Evolutionary conservation across 2,113 vertebrate genomes (phyloP).

Genomic region (Lepus timidus): DNA sequence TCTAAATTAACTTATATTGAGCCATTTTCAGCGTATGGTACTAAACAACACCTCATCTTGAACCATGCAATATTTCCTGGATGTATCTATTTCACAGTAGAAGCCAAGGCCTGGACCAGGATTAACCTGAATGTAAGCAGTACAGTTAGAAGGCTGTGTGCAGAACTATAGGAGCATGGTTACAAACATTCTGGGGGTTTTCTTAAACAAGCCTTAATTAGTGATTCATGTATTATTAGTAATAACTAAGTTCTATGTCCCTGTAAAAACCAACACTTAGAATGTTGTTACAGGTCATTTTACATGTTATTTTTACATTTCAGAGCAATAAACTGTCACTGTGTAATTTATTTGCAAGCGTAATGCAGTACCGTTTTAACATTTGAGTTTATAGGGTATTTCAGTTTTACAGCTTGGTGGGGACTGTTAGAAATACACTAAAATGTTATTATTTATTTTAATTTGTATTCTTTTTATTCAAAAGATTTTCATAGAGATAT

Average conservation of each 20-base stretch:
- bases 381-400: not conserved
- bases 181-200: slow-evolving; percentile 46
- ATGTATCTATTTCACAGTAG: slow-evolving; percentile 48
- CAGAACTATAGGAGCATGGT: slow-evolving; percentile 41
- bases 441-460: not conserved
- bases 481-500: not conserved
- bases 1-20: slow-evolving; percentile 52
- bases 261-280: slow-evolving; percentile 19
- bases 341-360: slow-evolving; percentile 38
- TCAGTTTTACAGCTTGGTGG: not conserved
- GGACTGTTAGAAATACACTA: not conserved
- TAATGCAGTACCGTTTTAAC: not conserved
- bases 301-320: slow-evolving; percentile 64
- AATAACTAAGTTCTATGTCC: slow-evolving; percentile 35
- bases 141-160: slow-evolving; percentile 51
- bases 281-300: slow-evolving; percentile 43
- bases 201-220: slow-evolving; percentile 59
- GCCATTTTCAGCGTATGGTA: not conserved
- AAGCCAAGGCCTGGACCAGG: not conserved
- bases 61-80: slow-evolving; percentile 37
- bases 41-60: slow-evolving; percentile 63
- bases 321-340: slow-evolving; percentile 46
- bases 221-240: slow-evolving; percentile 7
- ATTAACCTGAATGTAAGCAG: slow-evolving; percentile 30
- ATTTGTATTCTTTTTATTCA: not conserved